Percentiles rank a stretch among this genome's conserved stretches.
phyloP scores from a whole-genome alignment of 2,888 invertebrate genomes.

The Rutpela maculata region DNA sequence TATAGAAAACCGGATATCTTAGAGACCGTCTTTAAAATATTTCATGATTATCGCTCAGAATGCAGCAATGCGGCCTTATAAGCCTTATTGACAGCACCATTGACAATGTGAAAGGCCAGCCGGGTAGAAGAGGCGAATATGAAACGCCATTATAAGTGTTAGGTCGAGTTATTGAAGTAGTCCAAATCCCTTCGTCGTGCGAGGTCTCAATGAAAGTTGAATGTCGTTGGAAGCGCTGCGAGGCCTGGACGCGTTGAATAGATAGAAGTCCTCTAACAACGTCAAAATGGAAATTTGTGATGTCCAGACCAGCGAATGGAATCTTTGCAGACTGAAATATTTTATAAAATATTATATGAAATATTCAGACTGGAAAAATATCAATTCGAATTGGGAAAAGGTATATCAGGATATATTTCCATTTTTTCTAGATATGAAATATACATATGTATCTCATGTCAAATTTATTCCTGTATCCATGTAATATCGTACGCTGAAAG shows the following conservation, averaged over 20 bases:
- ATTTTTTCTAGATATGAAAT: background rate
- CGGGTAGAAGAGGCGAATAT: conserved; percentile 16
- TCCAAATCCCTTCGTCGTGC: conserved; percentile 31
- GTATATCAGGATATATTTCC: conserved; percentile 12
- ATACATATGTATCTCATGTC: conserved; percentile 1
- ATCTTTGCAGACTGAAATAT: conserved; percentile 9
- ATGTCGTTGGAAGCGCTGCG: conserved; percentile 16
- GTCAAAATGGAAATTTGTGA: conserved; percentile 18
- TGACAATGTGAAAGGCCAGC: conserved; percentile 16
- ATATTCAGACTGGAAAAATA: conserved; percentile 23
- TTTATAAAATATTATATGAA: conserved; percentile 7
- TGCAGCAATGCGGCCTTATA: conserved; percentile 19
- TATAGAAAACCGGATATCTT: background rate
- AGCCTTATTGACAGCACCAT: conserved; percentile 17
- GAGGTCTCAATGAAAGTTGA: conserved; percentile 25
- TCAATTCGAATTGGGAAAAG: conserved; percentile 5
- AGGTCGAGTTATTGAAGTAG: conserved; percentile 32
- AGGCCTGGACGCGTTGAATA: conserved; percentile 30
- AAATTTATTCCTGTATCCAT: conserved; percentile 5
- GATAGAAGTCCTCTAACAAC: conserved; percentile 29
- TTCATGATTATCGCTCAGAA: conserved; percentile 13
- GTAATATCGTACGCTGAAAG: conserved; percentile 1
- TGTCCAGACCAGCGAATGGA: conserved; percentile 9
- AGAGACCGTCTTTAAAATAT: conserved; percentile 7
- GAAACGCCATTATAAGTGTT: conserved; percentile 30